Evolutionary conservation across 2,888 invertebrate species (phyloP), one percentile per base, ranked within the genome.

Genomic region (Eristalinus aeneus): DNA sequence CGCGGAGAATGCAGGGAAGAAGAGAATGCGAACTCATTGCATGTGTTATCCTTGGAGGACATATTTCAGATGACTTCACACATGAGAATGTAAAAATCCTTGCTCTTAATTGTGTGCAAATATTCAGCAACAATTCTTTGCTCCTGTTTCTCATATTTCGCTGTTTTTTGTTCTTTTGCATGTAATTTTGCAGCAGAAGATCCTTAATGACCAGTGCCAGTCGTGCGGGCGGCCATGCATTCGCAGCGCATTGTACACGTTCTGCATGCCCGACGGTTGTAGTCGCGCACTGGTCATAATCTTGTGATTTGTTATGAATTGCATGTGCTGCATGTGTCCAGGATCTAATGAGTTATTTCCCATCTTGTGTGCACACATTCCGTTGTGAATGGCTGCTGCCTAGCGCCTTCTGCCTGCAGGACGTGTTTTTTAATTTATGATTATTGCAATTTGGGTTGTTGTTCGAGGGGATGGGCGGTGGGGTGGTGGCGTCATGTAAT

Each of bases 281-380:
- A 68, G 71, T 67, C 79, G 58, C 76, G 80, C 89, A 88, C 88
- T 89, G 88, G 90, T 91, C 91, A 89, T 89, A 90, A 90, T 89
- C 91, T 46, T 46, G 90, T 90, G 90, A 91, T 92, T 92, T 91
- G 90, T 89, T 90, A 90, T 91, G 91, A 91, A 90, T 90, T 90
- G 92, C 91, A 91, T 90, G 82, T 78, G 82, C 77, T 86, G 86
- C 86, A 77, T 81, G 86, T 81, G 86, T 78, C 65, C 86, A 82
- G 81, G 74, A 82, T 81, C 86, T 86, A 86, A 86, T 86, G 86
- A 86, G 81, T 81, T 86, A 86, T 86, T 81, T 80, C 72, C 71
- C 77, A 82, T 77, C 68, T 71, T 54, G 32, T 56, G 72, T 60
- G 69, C 31, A 61, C 72, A 67, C 61, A 58, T 64, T 86, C 60